phyloP scores from a whole-genome alignment of 1,140 invertebrate genomes.

The Anoplophora glabripennis region DNA sequence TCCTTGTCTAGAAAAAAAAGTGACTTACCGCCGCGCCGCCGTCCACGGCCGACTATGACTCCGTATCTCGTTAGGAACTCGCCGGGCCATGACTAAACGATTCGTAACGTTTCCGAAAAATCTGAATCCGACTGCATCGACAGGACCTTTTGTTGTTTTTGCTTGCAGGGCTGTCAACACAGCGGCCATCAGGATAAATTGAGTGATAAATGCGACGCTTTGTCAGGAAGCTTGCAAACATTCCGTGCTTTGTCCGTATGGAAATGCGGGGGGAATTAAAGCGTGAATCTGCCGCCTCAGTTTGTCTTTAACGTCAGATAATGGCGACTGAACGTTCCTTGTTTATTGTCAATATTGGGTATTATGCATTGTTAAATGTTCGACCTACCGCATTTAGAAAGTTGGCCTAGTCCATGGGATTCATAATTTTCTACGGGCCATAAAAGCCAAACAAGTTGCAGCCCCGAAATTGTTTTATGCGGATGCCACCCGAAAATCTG shows the following conservation, averaged over 20 bases:
- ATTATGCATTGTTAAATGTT: too few species aligned
- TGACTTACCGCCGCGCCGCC: too few species aligned
- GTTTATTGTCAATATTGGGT: too few species aligned
- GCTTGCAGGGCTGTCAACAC: neutral
- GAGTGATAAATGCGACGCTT: conserved; percentile 9
- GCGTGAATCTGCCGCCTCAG: conserved; percentile 2
- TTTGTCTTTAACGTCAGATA: neutral
- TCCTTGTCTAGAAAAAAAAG: too few species aligned
- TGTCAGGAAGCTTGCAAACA: conserved; percentile 7
- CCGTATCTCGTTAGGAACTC: conserved; percentile 3
- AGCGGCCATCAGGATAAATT: conserved; percentile 5
- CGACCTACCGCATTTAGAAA: too few species aligned
- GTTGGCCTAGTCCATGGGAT: too few species aligned
- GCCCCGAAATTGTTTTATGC: too few species aligned
- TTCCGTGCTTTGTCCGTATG: conserved; percentile 1
- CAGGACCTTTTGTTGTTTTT: conserved; percentile 7
- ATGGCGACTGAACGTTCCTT: too few species aligned
- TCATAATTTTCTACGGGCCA: too few species aligned
- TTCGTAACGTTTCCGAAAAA: conserved; percentile 12
- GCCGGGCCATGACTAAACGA: conserved; percentile 1
- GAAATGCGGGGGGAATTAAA: conserved; percentile 3
- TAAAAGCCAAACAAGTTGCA: too few species aligned
- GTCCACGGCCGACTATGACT: neutral
- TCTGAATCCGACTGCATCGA: conserved; percentile 3
- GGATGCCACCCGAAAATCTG: too few species aligned